Evolutionary conservation across 92 coral and sea anemone species (phyloP).

Genomic region (Zoanthus sociatus): DNA sequence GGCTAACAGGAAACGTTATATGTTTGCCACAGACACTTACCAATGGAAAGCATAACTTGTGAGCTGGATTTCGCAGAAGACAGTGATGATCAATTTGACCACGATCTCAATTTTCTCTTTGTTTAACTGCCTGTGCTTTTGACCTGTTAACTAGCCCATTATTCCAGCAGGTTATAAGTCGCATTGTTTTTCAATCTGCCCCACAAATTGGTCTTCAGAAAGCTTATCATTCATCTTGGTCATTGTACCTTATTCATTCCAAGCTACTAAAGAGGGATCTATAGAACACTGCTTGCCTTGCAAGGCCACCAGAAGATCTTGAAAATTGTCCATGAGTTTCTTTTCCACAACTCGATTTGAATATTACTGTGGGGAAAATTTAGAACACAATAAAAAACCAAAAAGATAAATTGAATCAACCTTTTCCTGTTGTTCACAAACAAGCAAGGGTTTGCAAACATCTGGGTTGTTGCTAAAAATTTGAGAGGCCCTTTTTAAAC

Average conservation of each 20-base stretch:
- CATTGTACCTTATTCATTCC: too few relatives aligned
- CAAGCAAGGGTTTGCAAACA: slow-evolving; percentile 39
- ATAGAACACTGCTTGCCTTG: too few relatives aligned
- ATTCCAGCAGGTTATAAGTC: slow-evolving; percentile 63
- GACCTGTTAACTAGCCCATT: slow-evolving; percentile 76
- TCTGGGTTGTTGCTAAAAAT: slow-evolving; percentile 33
- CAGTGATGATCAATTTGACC: slow-evolving; percentile 55
- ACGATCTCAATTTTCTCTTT: slow-evolving; percentile 24
- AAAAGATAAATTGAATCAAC: slow-evolving; percentile 24
- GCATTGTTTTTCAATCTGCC: slow-evolving; percentile 31
- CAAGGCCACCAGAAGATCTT: too few relatives aligned
- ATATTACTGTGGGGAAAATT: slow-evolving; percentile 31
- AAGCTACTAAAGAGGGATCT: too few relatives aligned
- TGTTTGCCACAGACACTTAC: slow-evolving; percentile 51
- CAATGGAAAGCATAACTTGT: slow-evolving; percentile 44
- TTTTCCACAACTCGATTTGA: not conserved
- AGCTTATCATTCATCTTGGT: too few relatives aligned
- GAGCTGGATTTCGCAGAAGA: slow-evolving; percentile 45
- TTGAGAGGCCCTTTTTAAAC: slow-evolving; percentile 38
- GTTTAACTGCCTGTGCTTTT: slow-evolving; percentile 68
- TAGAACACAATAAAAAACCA: slow-evolving; percentile 24
- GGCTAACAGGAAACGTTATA: slow-evolving; percentile 44
- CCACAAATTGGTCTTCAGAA: not conserved
- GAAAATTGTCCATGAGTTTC: too few relatives aligned
- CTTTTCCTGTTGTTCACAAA: slow-evolving; percentile 43